These are phyloP conservation scores for Leucoraja ocellata DNA, from an alignment of 2,797 vertebrate species.

Conservation along the genomic window DNA sequence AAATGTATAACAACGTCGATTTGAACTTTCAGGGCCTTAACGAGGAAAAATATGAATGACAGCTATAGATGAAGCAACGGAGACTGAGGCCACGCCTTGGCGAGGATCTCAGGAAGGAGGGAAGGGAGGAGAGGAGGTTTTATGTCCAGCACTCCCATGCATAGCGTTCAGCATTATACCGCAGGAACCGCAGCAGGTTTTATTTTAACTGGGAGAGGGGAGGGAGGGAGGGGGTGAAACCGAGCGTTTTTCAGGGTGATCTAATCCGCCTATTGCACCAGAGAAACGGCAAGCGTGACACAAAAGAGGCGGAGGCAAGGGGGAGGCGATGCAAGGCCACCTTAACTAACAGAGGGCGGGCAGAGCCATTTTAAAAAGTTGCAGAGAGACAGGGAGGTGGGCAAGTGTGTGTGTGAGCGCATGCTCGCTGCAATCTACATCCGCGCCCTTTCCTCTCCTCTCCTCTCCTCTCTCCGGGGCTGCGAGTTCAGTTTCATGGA, in stretches of 20 bases:
- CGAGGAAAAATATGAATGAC: not conserved
- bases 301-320: not conserved
- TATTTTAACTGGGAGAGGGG: not conserved
- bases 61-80: not conserved
- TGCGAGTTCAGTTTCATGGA: not conserved
- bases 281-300: not conserved
- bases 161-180: not conserved
- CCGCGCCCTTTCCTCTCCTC: slow-evolving; percentile 42
- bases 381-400: not conserved
- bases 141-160: too few species aligned
- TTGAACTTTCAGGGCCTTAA: not conserved
- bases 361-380: slow-evolving; percentile 25
- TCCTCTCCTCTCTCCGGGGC: slow-evolving; percentile 1
- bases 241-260: not conserved
- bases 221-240: not conserved
- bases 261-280: not conserved
- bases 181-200: not conserved
- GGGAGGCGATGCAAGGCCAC: not conserved
- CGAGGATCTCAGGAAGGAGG: not conserved
- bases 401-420: not conserved
- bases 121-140: too few species aligned
- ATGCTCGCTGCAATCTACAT: slow-evolving; percentile 28
- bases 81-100: not conserved
- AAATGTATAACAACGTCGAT: not conserved
- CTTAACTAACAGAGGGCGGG: not conserved